Percentiles rank a stretch among this genome's conserved stretches.
Conservation (phyloP, 2,888 invertebrate genomes). For the Panorpa germanica region DNA sequence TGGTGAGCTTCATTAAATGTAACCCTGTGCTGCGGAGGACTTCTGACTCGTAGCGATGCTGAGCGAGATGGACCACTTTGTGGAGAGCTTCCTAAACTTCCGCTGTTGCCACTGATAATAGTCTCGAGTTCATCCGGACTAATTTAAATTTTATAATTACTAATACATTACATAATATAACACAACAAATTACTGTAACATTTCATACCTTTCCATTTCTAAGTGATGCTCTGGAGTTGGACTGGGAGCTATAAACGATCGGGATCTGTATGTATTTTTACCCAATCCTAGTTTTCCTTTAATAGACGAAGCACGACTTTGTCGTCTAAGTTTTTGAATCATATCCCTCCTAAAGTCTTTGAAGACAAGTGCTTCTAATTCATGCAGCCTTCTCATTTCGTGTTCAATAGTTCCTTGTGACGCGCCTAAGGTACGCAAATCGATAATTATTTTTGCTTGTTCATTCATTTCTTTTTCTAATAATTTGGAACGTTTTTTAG, state of each 20-base stretch:
- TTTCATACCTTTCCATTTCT: conserved; percentile 26
- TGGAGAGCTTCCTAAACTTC: conserved; percentile 40
- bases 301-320: conserved; percentile 60
- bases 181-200: no score
- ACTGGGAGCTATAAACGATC: conserved; percentile 55
- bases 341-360: conserved; percentile 88
- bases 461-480: conserved; percentile 97
- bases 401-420: conserved; percentile 79
- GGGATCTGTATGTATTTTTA: conserved; percentile 53
- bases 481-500: conserved; percentile 72
- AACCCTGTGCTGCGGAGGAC: conserved; percentile 19
- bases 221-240: conserved; percentile 40
- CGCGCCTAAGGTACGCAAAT: conserved; percentile 72
- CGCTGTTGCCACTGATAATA: conserved; percentile 22
- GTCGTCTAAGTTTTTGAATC: conserved; percentile 73
- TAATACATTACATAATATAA: no score
- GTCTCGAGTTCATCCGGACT: conserved; percentile 18
- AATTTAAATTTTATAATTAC: conserved; percentile 7
- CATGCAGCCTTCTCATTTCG: conserved; percentile 80
- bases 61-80: conserved; percentile 50
- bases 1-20: conserved; percentile 23
- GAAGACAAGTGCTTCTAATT: conserved; percentile 84
- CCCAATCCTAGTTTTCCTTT: conserved; percentile 61
- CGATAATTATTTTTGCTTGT: conserved; percentile 88
- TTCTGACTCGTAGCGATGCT: conserved; percentile 41